A percentile compares a stretch with the other conserved stretches of the same genome.
Evolutionary conservation across 2,113 vertebrate species (phyloP).

Genomic region (Phasianus colchicus): DNA sequence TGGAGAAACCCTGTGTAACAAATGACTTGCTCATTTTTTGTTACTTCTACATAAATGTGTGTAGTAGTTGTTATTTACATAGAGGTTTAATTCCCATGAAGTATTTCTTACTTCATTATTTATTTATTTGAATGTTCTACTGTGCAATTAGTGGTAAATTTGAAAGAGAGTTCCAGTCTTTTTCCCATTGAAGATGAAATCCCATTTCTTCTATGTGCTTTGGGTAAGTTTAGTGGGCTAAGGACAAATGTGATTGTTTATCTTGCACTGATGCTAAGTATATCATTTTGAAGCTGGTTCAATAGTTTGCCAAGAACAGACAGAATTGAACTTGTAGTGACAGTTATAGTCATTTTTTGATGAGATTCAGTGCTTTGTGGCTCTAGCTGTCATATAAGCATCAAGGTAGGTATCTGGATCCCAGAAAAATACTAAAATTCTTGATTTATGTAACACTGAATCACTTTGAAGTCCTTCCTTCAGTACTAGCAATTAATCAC

Average conservation of each 20-base stretch:
- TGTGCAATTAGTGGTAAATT: neutral
- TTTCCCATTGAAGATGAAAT: neutral
- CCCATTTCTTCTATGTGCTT: neutral
- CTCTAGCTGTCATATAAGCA: accelerated
- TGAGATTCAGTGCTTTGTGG: neutral
- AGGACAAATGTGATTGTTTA: neutral
- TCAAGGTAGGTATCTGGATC: neutral
- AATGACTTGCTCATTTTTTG: neutral
- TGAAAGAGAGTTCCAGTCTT: neutral
- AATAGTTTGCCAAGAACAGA: neutral
- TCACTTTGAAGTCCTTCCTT: neutral
- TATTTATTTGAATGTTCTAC: neutral
- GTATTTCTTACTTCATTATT: neutral
- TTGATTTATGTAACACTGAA: neutral
- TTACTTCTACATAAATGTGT: neutral
- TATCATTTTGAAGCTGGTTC: neutral
- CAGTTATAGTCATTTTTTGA: neutral
- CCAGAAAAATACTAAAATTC: neutral
- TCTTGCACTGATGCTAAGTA: neutral
- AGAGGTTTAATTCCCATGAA: neutral
- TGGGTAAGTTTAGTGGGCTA: neutral
- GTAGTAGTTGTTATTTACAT: neutral
- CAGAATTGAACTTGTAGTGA: neutral
- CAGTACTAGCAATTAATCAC: neutral
- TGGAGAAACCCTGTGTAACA: neutral